A percentile compares a stretch with the other conserved stretches of the same genome.
These are phyloP conservation scores for Plemyria rubiginata DNA, from an alignment of 2,888 invertebrate genomes.

Conservation along the genomic window DNA sequence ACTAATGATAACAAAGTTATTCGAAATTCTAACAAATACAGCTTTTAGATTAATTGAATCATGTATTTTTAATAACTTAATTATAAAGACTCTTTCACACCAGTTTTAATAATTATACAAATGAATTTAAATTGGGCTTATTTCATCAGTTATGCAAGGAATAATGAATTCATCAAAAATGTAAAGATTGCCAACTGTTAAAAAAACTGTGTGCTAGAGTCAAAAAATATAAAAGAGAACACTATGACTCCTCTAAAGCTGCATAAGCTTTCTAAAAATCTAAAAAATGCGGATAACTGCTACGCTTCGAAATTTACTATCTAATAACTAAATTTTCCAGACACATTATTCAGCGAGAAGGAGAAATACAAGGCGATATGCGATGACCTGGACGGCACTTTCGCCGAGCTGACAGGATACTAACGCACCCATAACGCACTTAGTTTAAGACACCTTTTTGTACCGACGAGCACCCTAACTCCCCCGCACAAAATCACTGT, in stretches of 20 bases:
- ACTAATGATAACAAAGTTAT: not conserved
- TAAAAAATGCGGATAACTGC: slow-evolving; percentile 21
- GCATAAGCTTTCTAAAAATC: slow-evolving; percentile 50
- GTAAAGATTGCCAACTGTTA: too few relatives aligned
- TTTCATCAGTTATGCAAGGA: too few relatives aligned
- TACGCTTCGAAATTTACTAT: slow-evolving; percentile 58
- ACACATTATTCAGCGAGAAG: slow-evolving; percentile 93
- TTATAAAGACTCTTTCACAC: slow-evolving; percentile 15
- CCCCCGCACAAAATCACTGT: slow-evolving; percentile 21
- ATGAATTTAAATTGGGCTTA: too few relatives aligned
- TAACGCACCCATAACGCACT: slow-evolving; percentile 84
- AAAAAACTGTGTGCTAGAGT: slow-evolving; percentile 14
- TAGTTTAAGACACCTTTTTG: slow-evolving; percentile 72
- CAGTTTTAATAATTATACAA: not conserved
- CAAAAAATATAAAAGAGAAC: slow-evolving; percentile 59
- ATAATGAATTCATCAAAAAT: too few relatives aligned
- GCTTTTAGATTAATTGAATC: not conserved
- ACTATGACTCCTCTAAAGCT: slow-evolving; percentile 61
- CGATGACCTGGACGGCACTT: slow-evolving; percentile 98
- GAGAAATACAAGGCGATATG: slow-evolving; percentile 98
- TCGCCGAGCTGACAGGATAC: slow-evolving; percentile 98
- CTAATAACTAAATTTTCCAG: slow-evolving; percentile 86
- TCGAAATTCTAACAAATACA: not conserved
- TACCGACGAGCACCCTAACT: slow-evolving; percentile 41
- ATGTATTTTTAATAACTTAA: not conserved